Base-by-base conservation (phyloP, 1,140 invertebrate genomes). In the Caenorhabditis remanei region DNA sequence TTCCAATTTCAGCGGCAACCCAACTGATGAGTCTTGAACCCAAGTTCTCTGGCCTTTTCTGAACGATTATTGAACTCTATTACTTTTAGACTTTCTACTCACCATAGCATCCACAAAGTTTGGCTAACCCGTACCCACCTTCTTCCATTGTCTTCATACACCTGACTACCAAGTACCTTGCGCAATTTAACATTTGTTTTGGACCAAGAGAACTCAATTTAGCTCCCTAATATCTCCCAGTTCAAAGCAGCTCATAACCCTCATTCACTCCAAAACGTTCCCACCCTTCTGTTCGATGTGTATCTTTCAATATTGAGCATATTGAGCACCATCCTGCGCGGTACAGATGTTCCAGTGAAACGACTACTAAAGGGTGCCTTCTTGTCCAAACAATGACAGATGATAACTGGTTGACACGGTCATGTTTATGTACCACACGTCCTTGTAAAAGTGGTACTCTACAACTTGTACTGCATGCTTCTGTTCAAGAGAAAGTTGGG, bases 331-430 rank as follows among this genome's bases (percentile, higher is more conserved):
- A 79, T 53, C 21, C 13, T 24, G 65, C 41, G 21, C 21, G 16
- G 71, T 79, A 79, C 71, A 79, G 71, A 79, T 79, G 71, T 50
- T 53, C 71, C 46, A 21, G 46, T 53, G 21, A 50, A 79, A 8
- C 13, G 50, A 32, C 32, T 32, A 32, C 32, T 32, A 53, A 53
- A 53, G n/a, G 71, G 71, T 53, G 71, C 46, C n/a, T 79, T 50
- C 71, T 79, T 79, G 46, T 79, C 71, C 71, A 79, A 79, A 79
- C 71, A 79, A 79, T 79, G 71, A n/a, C 71, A 79, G 71, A 79
- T 79, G 71, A 79, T 79, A 79, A 79, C 71, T 43, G 71, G 71
- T 79, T 79, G 43, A 50, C 71, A 50, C 71, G 65, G 65, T 71
- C 71, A 79, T 79, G 71, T 79, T 79, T 79, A 79, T 79, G 71